Evolutionary conservation across 2,113 vertebrate genomes (phyloP).

Genomic region (Mirza zaza): DNA sequence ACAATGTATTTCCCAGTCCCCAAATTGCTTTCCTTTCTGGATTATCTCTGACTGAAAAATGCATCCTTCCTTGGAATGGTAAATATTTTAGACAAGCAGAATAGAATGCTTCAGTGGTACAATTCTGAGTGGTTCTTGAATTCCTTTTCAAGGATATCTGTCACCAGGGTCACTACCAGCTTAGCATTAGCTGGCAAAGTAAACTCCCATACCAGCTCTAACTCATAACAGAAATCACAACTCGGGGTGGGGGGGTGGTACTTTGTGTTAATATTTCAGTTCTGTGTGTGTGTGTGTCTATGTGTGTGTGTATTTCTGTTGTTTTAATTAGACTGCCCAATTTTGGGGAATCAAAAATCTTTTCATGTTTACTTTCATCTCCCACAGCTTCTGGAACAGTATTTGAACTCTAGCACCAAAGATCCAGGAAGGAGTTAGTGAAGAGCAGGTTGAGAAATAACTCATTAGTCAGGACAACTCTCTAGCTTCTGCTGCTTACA

Average conservation of each 20-base stretch:
- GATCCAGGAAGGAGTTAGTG: neutral
- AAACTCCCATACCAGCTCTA: neutral
- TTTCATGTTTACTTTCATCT: neutral
- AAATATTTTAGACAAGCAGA: slow-evolving; percentile 25
- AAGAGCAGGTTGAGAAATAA: neutral
- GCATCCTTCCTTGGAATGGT: neutral
- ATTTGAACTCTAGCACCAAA: neutral
- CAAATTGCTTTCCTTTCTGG: slow-evolving; percentile 1
- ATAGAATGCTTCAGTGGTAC: neutral
- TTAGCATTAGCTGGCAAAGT: neutral
- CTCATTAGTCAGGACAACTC: neutral
- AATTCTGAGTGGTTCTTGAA: neutral
- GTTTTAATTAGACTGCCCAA: neutral
- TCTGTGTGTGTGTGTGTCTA: neutral
- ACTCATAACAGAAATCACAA: neutral
- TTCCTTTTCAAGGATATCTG: neutral
- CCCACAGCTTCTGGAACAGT: neutral
- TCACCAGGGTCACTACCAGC: neutral
- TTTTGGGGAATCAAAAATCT: neutral
- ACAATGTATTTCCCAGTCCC: neutral
- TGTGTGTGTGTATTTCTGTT: neutral
- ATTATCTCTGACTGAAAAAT: slow-evolving; percentile 15
- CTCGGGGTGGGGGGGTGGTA: neutral
- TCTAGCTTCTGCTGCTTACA: neutral
- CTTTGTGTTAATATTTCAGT: neutral